Conservation (phyloP, 2,113 vertebrate species). For the Heliornis fulica region DNA sequence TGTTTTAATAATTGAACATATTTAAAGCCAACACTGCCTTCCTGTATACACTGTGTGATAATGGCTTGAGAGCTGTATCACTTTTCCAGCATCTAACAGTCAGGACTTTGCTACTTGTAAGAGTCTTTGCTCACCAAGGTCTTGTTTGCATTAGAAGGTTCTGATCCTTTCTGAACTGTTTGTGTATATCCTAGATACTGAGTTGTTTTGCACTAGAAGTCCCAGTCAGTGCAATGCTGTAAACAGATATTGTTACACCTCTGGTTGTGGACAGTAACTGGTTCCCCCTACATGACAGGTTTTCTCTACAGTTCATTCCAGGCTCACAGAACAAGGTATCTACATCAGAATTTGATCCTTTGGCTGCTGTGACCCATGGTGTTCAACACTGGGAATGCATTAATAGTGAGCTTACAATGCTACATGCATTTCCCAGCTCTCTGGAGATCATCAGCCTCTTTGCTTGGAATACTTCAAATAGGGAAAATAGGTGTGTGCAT, state of each 20-base stretch:
- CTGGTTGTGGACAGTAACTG: neutral
- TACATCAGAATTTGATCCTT: neutral
- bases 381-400: neutral
- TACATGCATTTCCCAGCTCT: neutral
- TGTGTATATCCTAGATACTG: neutral
- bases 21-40: neutral
- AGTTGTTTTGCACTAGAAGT: neutral
- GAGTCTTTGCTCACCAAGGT: neutral
- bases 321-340: neutral
- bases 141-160: neutral
- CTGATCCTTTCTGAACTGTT: neutral
- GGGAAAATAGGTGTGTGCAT: neutral
- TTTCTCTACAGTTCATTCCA: neutral
- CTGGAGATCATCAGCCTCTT: neutral
- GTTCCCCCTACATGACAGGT: accelerated
- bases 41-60: neutral
- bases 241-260: neutral
- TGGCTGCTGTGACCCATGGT: neutral
- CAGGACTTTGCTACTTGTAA: neutral
- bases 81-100: neutral
- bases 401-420: neutral
- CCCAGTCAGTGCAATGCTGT: neutral
- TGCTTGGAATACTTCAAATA: neutral
- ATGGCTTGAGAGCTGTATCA: neutral
- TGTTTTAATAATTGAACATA: neutral